Percentiles rank a stretch among this genome's conserved stretches.
These are phyloP conservation scores for Cynopterus brachyotis DNA, from an alignment of 2,113 vertebrate species.

Conservation along the genomic window DNA sequence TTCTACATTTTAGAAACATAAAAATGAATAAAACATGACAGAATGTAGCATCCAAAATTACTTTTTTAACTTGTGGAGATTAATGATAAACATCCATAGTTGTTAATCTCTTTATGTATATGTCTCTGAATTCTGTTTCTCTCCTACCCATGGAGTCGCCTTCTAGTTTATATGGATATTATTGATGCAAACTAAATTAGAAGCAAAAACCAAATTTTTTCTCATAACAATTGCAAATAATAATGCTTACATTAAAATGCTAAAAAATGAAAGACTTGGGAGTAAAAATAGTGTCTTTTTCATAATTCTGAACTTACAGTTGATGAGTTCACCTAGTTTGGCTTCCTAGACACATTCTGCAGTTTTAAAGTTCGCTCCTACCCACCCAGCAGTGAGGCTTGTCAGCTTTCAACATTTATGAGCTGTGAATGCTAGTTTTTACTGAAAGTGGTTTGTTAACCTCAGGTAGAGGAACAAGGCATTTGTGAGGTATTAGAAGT, in stretches of 20 bases:
- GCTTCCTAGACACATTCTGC: not conserved
- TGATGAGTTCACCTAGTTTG: not conserved
- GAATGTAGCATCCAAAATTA: not conserved
- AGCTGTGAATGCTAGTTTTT: not conserved
- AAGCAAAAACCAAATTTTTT: not conserved
- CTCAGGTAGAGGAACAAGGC: not conserved
- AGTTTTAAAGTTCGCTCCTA: not conserved
- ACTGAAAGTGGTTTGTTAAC: not conserved
- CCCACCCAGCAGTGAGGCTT: not conserved
- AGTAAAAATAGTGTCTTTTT: not conserved
- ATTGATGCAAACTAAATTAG: not conserved
- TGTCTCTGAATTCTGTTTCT: conserved; percentile 1
- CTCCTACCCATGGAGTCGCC: not conserved
- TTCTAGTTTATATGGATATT: not conserved
- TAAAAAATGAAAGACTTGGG: not conserved
- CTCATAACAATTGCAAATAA: not conserved
- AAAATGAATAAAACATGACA: not conserved
- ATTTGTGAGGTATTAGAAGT: not conserved
- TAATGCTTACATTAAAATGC: not conserved
- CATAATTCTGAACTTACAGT: not conserved
- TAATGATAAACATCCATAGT: not conserved
- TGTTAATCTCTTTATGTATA: not conserved
- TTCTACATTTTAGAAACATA: not conserved
- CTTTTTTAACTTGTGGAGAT: not conserved
- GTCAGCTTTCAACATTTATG: not conserved